A percentile compares a stretch with the other conserved stretches of the same genome.
Evolutionary conservation across 2,888 invertebrate genomes (phyloP).

Genomic region (Dione juno): DNA sequence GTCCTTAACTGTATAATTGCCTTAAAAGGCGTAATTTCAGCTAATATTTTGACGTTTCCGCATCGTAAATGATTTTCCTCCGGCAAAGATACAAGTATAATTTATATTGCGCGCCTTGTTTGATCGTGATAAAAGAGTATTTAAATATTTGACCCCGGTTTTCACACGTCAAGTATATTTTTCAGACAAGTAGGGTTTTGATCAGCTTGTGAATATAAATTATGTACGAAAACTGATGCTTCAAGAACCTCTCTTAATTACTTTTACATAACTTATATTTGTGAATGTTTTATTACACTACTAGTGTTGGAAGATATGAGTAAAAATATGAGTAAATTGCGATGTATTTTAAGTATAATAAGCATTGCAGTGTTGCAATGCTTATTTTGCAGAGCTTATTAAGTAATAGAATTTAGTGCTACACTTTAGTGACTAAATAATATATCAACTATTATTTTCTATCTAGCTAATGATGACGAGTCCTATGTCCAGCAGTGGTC

Average conservation of each 20-base stretch:
- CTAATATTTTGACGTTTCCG: conserved; percentile 21
- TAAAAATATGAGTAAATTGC: no score
- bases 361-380: no score
- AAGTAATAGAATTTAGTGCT: no score
- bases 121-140: conserved; percentile 7
- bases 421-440: no score
- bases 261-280: no score
- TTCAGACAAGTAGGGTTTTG: neutral
- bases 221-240: neutral
- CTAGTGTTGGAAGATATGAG: no score
- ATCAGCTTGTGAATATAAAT: neutral
- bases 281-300: no score
- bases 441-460: no score
- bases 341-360: no score
- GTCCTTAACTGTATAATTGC: conserved; percentile 9
- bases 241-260: neutral
- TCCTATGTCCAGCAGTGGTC: no score
- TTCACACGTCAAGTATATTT: conserved; percentile 6
- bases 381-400: no score
- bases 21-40: conserved; percentile 12
- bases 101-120: conserved; percentile 15
- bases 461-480: no score
- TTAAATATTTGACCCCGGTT: conserved; percentile 6
- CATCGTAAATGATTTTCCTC: conserved; percentile 19
- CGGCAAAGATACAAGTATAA: conserved; percentile 27